These are phyloP conservation scores for Loris lydekkerianus DNA, from an alignment of 2,797 vertebrate genomes.

Conservation along the genomic window DNA sequence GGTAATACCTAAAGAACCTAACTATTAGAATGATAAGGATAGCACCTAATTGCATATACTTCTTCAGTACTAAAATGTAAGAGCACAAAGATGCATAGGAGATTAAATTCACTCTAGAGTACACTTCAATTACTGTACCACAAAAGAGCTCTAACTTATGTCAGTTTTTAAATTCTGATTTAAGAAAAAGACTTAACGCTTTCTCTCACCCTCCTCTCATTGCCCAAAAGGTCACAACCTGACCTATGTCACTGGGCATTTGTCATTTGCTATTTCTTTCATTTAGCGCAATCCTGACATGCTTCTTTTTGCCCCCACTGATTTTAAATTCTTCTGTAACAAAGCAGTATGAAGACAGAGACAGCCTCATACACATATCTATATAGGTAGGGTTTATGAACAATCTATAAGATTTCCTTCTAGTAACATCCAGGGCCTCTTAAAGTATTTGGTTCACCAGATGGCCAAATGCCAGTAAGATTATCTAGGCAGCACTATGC, in stretches of 20 bases:
- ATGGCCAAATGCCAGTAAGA: neutral
- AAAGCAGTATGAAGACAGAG: neutral
- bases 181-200: neutral
- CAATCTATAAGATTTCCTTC: neutral
- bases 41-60: neutral
- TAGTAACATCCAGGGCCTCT: neutral
- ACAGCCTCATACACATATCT: neutral
- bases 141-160: neutral
- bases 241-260: neutral
- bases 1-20: neutral
- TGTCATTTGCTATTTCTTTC: neutral
- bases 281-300: slow-evolving; percentile 35
- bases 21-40: neutral
- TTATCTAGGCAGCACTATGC: neutral
- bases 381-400: neutral
- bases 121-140: neutral
- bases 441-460: neutral
- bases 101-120: neutral
- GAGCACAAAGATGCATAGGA: neutral
- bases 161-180: neutral
- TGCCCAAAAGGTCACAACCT: neutral
- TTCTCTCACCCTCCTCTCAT: neutral
- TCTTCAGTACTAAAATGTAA: neutral
- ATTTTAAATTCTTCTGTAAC: slow-evolving; percentile 33
- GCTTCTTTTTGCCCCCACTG: neutral